A percentile compares a stretch with the other conserved stretches of the same genome.
Conservation (phyloP, 2,888 invertebrate species). For the Euclidia mi region DNA sequence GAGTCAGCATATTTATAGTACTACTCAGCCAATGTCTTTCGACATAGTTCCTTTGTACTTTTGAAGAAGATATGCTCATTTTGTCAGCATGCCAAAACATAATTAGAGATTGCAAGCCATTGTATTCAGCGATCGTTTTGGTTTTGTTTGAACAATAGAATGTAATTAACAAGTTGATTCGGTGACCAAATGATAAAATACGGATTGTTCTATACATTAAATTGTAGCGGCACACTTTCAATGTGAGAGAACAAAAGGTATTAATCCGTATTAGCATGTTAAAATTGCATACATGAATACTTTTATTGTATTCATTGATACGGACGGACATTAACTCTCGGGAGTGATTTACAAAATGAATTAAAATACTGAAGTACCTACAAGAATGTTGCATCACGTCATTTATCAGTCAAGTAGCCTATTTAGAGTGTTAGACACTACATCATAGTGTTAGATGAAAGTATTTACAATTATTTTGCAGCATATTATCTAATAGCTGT, state of each 20-base stretch:
- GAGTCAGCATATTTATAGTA: too few species aligned
- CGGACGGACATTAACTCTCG: background rate
- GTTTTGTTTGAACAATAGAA: slow-evolving; percentile 52
- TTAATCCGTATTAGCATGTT: slow-evolving; percentile 10
- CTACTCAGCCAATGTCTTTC: too few species aligned
- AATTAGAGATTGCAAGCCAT: slow-evolving; percentile 53
- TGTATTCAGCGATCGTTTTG: slow-evolving; percentile 37
- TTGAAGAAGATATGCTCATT: background rate
- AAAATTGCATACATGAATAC: slow-evolving; percentile 7
- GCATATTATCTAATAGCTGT: too few species aligned
- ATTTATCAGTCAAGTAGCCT: too few species aligned
- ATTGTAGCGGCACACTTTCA: slow-evolving; percentile 4
- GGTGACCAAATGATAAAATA: slow-evolving; percentile 32
- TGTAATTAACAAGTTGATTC: slow-evolving; percentile 51
- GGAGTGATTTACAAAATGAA: too few species aligned
- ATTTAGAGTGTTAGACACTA: too few species aligned
- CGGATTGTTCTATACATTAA: slow-evolving; percentile 8
- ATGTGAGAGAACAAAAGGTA: slow-evolving; percentile 9
- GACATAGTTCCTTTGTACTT: too few species aligned
- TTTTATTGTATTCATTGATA: slow-evolving; percentile 1
- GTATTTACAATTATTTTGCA: too few species aligned
- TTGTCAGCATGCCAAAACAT: slow-evolving; percentile 58
- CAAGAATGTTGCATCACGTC: too few species aligned
- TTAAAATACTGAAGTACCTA: too few species aligned
- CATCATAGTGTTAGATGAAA: too few species aligned